Percentiles rank a stretch among this genome's conserved stretches.
Evolutionary conservation across 2,888 invertebrate species (phyloP).

Genomic region (Atrina japonica): DNA sequence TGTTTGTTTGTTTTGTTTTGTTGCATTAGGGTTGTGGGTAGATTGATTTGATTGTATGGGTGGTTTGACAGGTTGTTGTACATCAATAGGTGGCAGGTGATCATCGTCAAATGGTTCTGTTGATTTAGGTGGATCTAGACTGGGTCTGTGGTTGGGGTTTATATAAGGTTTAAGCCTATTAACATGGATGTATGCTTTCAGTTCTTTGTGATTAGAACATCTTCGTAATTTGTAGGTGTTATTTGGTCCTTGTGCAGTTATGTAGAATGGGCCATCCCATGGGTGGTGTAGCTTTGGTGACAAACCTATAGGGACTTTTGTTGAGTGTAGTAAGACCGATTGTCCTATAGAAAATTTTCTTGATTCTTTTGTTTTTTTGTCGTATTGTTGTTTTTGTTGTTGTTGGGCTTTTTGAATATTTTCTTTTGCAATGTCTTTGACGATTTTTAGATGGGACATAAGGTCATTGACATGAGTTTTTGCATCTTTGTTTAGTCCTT

Average conservation of each 20-base stretch:
- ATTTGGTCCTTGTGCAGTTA: constrained; percentile 30
- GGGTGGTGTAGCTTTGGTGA: constrained; percentile 12
- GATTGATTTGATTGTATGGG: too few relatives aligned
- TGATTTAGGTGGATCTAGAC: neutral
- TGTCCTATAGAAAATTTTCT: neutral
- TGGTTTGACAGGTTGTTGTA: too few relatives aligned
- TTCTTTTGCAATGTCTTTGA: constrained; percentile 30
- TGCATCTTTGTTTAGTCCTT: constrained; percentile 40
- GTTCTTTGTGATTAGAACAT: constrained; percentile 28
- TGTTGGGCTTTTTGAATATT: constrained; percentile 29
- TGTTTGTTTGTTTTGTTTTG: too few relatives aligned
- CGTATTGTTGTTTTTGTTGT: constrained; percentile 32
- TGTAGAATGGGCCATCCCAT: constrained; percentile 42
- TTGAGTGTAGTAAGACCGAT: neutral
- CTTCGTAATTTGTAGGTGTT: constrained; percentile 39
- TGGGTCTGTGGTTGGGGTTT: constrained; percentile 29
- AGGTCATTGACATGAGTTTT: constrained; percentile 38
- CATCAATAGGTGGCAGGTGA: constrained; percentile 12
- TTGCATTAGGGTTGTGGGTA: too few relatives aligned
- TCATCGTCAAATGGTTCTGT: constrained; percentile 17
- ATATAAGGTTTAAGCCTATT: constrained; percentile 33
- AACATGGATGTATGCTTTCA: constrained; percentile 36
- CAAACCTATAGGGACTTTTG: neutral
- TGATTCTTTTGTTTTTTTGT: constrained; percentile 23
- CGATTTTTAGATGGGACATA: constrained; percentile 38